Conservation (phyloP, 2,888 invertebrate species). For the Hypomecis punctinalis region DNA sequence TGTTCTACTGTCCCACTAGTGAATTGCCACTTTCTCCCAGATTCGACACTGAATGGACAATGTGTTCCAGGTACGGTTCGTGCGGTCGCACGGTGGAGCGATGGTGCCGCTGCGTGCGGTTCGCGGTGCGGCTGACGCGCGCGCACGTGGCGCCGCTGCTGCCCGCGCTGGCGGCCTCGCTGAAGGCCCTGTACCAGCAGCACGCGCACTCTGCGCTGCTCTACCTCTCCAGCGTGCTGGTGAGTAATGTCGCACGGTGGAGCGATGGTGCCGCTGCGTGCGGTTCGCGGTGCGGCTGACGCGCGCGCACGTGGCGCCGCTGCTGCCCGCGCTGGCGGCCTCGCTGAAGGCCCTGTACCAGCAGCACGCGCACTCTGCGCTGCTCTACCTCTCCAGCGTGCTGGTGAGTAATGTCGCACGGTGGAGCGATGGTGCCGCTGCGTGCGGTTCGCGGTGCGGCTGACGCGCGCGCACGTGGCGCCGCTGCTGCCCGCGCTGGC, state of each 20-base stretch:
- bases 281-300: conserved; percentile 91
- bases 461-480: conserved; percentile 88
- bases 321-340: conserved; percentile 84
- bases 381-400: conserved; percentile 93
- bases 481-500: conserved; percentile 87
- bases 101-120: conserved; percentile 94
- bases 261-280: conserved; percentile 95
- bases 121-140: conserved; percentile 88
- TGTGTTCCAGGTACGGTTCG: conserved; percentile 62
- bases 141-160: conserved; percentile 90
- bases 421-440: conserved; percentile 97
- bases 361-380: conserved; percentile 90
- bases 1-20: no score
- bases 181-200: conserved; percentile 89
- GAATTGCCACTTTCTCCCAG: no score
- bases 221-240: conserved; percentile 95
- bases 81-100: conserved; percentile 96
- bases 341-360: conserved; percentile 91
- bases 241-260: conserved; percentile 90
- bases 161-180: conserved; percentile 85
- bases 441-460: conserved; percentile 91
- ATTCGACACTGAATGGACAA: neutral
- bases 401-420: conserved; percentile 88
- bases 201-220: conserved; percentile 91
- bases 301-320: conserved; percentile 88